Evolutionary conservation across 2,888 invertebrate genomes (phyloP), one percentile per base, ranked within the genome.

Genomic region (Sphaerophoria rueppellii): DNA sequence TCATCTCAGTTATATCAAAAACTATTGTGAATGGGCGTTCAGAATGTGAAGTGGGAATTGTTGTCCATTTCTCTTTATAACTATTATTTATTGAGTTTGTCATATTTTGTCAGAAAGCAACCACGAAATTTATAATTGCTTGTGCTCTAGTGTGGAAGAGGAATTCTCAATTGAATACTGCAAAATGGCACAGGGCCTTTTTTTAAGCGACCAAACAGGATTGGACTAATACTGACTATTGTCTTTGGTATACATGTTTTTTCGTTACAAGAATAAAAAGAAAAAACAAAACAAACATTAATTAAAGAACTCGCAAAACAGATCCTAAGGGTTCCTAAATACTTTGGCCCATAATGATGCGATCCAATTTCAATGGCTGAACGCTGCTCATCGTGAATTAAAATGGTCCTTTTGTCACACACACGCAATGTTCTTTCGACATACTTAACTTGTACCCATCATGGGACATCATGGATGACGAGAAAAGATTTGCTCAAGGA

Each of bases 281-380:
- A 71, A 72, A 48, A 79, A 74, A 65, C 65, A 83, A 63, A 83
- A 63, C 80, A 83, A 78, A 58, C 79, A 70, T 73, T 77, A 57
- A 69, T 73, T 50, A 69, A 46, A 35, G 61, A 35, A 82, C n/a
- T n/a, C n/a, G n/a, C 73, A 82, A 82, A 67, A 40, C 32, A 9
- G 16, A 35, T 65, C 16, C 14, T 43, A 12, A 12, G 24, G 32
- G 48, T 63, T 12, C 16, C 16, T n/a, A 55, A 35, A 65, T 65
- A 65, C 52, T n/a, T n/a, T 71, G 16, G n/a, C 43, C 61, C 57
- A 57, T 57, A 71, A 71, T 63, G 40, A 60, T 69, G 32, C 55
- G 46, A 83, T 83, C 82, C 67, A 67, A 76, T 76, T 83, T 83
- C 83, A 83, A 83, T 80, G 55, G 80, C 60, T 9, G 24, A 2